Evolutionary conservation across 1,140 invertebrate species (phyloP), one percentile per base, ranked within the genome.

Genomic region (Euborellia annulipes): DNA sequence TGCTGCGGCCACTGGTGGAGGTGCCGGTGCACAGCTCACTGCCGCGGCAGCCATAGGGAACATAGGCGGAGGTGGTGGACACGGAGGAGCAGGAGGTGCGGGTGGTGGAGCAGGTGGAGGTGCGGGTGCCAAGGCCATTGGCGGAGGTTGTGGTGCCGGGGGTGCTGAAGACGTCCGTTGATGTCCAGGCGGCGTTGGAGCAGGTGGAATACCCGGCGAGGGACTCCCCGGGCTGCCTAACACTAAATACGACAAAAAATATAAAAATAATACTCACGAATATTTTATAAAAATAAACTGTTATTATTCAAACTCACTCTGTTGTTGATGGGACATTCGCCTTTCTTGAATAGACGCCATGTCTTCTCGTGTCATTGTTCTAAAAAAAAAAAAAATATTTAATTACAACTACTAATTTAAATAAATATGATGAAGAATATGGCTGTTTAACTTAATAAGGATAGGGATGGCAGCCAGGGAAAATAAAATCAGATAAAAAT

Each of bases 281-380:
- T 6, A 27, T 27, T 27, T 27, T 27, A 27, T n/a, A n/a, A n/a
- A n/a, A n/a, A n/a, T n/a, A n/a, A n/a, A n/a, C n/a, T n/a, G n/a
- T n/a, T n/a, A n/a, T n/a, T n/a, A 27, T 27, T 6, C 11, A 27
- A 27, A 27, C 23, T 6, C 11, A 27, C 23, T 27, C 54, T 61
- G 71, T 52, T 73, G 72, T 37, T 58, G 60, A 51, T 73, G 69
- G 19, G 71, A 73, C 71, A 73, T 72, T 59, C 71, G 63, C 45
- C 78, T 70, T 58, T 85, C 81, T 53, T 85, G 82, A 48, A 88
- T 76, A 45, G 85, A 79, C 13, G 82, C 83, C 8, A 85, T 82
- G 62, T 89, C 85, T 61, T 89, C 85, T 48, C 83, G 75, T 6
- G 83, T 87, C 84, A 87, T 86, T 22, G 83, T 87, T 62, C 84